Conservation (phyloP, 2,888 invertebrate genomes). For the Muscina levida region DNA sequence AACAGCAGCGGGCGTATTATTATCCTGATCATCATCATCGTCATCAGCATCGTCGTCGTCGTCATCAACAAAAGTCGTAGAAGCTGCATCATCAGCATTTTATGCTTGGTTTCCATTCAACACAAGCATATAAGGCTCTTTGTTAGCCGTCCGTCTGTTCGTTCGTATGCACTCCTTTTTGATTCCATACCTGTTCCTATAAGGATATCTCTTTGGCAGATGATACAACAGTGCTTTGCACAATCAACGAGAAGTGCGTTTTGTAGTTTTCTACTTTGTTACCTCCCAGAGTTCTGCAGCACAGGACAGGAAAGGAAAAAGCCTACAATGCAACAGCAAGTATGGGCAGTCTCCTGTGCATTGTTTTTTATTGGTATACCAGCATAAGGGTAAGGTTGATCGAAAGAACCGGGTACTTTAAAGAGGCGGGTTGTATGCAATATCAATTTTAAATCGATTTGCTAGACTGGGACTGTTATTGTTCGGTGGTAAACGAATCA, state of each 20-base stretch:
- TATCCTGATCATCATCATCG: constrained; percentile 34
- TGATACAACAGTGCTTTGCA: background rate
- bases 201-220: background rate
- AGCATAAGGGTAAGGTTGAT: no score
- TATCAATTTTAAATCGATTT: no score
- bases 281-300: background rate
- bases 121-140: constrained; percentile 50
- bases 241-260: no score
- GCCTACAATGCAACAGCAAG: background rate
- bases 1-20: background rate
- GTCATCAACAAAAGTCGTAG: constrained; percentile 11
- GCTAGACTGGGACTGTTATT: no score
- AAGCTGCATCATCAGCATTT: constrained; percentile 48
- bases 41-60: constrained; percentile 36
- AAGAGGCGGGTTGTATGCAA: no score
- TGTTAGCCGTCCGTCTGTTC: constrained; percentile 25
- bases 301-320: background rate
- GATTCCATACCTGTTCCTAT: background rate
- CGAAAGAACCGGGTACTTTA: no score
- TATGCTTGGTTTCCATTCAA: constrained; percentile 54
- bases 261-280: no score
- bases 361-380: no score
- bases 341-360: no score
- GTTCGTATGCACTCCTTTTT: background rate
- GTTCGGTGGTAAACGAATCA: no score